Conservation (phyloP, 1,140 invertebrate genomes). For the Aphidius ervi region DNA sequence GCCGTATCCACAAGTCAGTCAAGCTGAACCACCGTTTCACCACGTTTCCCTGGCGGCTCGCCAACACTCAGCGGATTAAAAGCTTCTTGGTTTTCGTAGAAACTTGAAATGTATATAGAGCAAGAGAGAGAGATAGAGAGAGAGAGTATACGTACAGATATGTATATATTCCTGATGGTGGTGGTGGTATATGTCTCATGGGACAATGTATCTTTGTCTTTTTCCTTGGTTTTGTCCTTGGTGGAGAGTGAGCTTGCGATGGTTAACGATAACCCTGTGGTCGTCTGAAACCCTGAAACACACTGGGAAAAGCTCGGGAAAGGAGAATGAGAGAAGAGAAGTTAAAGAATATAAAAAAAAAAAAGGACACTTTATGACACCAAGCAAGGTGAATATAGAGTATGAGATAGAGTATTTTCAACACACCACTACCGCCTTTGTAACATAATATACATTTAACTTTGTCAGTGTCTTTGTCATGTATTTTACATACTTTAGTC, state of each 20-base stretch:
- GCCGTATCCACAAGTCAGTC: slow-evolving; percentile 8
- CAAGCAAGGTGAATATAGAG: slow-evolving; percentile 8
- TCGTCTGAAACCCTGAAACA: slow-evolving; percentile 37
- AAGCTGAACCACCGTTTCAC: slow-evolving; percentile 13
- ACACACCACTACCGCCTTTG: slow-evolving; percentile 19
- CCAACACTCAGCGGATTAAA: slow-evolving; percentile 46
- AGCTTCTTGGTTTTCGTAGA: slow-evolving; percentile 40
- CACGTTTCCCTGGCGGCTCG: slow-evolving; percentile 37
- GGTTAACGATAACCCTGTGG: slow-evolving; percentile 5
- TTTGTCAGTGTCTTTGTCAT: slow-evolving; percentile 22
- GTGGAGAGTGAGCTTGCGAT: no score
- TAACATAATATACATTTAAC: slow-evolving; percentile 23
- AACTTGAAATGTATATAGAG: slow-evolving; percentile 4
- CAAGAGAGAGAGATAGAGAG: no score
- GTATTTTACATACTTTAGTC: slow-evolving; percentile 5
- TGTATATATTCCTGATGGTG: no score
- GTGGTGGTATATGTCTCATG: not conserved
- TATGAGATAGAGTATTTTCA: not conserved
- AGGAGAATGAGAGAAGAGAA: no score
- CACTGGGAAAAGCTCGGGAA: slow-evolving; percentile 2
- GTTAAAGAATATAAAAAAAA: slow-evolving; percentile 10
- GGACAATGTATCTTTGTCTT: slow-evolving; percentile 11
- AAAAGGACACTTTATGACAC: slow-evolving; percentile 34
- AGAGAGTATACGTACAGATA: no score
- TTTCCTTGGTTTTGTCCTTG: not conserved